phyloP scores from a whole-genome alignment of 2,888 invertebrate genomes.

The Drosophila lutescens region DNA sequence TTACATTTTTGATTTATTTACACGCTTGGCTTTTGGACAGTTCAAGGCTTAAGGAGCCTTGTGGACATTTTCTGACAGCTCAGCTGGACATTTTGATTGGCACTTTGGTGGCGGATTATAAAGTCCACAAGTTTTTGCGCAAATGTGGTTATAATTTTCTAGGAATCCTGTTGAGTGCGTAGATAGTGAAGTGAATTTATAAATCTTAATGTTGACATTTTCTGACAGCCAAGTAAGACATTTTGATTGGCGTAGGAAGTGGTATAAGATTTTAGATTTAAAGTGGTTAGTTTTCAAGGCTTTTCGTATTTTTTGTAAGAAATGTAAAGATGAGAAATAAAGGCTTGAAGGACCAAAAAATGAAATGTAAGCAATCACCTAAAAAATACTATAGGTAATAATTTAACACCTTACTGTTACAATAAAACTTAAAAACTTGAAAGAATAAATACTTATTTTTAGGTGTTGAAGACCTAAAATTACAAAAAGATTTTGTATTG shows the following conservation, averaged over 20 bases:
- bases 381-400: no score
- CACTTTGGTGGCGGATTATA: slow-evolving; percentile 2
- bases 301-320: no score
- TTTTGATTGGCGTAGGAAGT: slow-evolving; percentile 8
- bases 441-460: background rate
- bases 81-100: slow-evolving; percentile 37
- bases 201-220: background rate
- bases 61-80: slow-evolving; percentile 41
- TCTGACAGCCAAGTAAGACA: background rate
- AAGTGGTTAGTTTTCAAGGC: no score
- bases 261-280: background rate
- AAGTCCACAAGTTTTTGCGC: background rate
- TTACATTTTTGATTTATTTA: slow-evolving; percentile 57
- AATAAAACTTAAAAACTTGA: background rate
- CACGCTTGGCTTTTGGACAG: slow-evolving; percentile 12
- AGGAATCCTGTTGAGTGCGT: background rate
- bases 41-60: slow-evolving; percentile 30
- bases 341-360: no score
- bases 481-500: background rate
- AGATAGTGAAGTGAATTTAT: background rate
- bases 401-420: no score
- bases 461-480: slow-evolving; percentile 1
- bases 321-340: no score
- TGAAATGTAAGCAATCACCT: no score
- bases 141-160: background rate